Percentiles rank a stretch among this genome's conserved stretches.
These are phyloP conservation scores for Oryzias sinensis DNA, from an alignment of 2,797 vertebrate species.

Conservation along the genomic window DNA sequence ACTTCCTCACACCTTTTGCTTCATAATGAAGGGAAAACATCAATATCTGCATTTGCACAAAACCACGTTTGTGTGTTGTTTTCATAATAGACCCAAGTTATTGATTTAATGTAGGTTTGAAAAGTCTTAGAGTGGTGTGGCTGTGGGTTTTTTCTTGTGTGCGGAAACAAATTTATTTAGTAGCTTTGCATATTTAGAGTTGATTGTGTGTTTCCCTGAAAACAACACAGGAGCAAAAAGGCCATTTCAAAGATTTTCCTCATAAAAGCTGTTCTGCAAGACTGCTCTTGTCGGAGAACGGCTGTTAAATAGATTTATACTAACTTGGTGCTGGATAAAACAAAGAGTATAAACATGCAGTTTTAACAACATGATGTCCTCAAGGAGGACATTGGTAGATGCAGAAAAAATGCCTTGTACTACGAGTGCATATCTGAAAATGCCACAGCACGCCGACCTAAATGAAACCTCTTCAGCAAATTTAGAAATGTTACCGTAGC, in stretches of 20 bases:
- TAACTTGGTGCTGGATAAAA: too few relatives aligned
- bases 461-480: too few relatives aligned
- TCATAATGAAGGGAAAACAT: slow-evolving; percentile 16
- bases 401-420: too few relatives aligned
- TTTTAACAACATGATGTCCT: too few relatives aligned
- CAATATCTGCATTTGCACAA: slow-evolving; percentile 17
- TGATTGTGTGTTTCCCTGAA: neutral
- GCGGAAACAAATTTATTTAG: neutral
- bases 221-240: neutral
- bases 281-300: too few relatives aligned
- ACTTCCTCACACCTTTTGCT: slow-evolving; percentile 32
- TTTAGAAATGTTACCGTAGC: too few relatives aligned
- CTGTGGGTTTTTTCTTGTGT: neutral
- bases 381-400: too few relatives aligned
- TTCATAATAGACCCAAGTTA: neutral
- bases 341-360: too few relatives aligned
- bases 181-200: neutral
- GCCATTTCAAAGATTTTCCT: neutral
- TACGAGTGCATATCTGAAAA: too few relatives aligned
- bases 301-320: too few relatives aligned
- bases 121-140: neutral
- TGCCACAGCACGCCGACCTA: too few relatives aligned
- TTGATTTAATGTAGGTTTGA: neutral
- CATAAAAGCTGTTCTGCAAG: too few relatives aligned
- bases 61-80: neutral